Percentiles rank a stretch among this genome's conserved stretches.
Conservation (phyloP, 1,140 invertebrate species). For the Leguminivora glycinivorella region DNA sequence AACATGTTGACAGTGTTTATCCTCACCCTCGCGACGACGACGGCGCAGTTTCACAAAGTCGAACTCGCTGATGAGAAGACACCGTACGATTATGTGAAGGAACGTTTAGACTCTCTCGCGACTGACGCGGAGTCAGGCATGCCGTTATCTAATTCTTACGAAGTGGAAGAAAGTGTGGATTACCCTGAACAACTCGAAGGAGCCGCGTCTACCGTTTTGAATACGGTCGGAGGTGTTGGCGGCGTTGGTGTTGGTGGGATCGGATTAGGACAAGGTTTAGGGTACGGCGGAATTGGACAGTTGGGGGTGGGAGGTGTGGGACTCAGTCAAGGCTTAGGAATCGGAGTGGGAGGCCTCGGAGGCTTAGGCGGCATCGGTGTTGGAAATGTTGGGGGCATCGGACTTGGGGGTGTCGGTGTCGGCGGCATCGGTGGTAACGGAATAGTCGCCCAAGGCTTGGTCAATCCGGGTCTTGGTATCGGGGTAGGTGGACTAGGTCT, state of each 20-base stretch:
- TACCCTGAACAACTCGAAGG: constrained; percentile 67
- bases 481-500: constrained; percentile 50
- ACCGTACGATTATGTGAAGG: constrained; percentile 70
- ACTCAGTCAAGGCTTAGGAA: constrained; percentile 37
- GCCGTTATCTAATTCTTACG: constrained; percentile 69
- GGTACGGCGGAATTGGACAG: constrained; percentile 38
- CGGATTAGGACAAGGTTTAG: constrained; percentile 38
- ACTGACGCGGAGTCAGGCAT: constrained; percentile 56
- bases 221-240: constrained; percentile 62
- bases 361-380: constrained; percentile 41
- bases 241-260: constrained; percentile 56
- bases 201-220: constrained; percentile 68
- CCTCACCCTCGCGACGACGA: constrained; percentile 41
- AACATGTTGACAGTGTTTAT: constrained; percentile 63
- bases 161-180: constrained; percentile 75
- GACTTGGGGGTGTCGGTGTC: constrained; percentile 39
- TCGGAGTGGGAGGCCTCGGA: constrained; percentile 39
- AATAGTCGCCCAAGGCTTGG: constrained; percentile 38
- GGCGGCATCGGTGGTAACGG: constrained; percentile 40
- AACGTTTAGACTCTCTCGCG: constrained; percentile 60
- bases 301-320: constrained; percentile 37
- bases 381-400: constrained; percentile 38
- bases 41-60: constrained; percentile 52
- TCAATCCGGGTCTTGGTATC: constrained; percentile 38
- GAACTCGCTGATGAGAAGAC: constrained; percentile 67